Base-by-base conservation (phyloP, 2,113 vertebrate genomes). In the Gila orcuttii region DNA sequence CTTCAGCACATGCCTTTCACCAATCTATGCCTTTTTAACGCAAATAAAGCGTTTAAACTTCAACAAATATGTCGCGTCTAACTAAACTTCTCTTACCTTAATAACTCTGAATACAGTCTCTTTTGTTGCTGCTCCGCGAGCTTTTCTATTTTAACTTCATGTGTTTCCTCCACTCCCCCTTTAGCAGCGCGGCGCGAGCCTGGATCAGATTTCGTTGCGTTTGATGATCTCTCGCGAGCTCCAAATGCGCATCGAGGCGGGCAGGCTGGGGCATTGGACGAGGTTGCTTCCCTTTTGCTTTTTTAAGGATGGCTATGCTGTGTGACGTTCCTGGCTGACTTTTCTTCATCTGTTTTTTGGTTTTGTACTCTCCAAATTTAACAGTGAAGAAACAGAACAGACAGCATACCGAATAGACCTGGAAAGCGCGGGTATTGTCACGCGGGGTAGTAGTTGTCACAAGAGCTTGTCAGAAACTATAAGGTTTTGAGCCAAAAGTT, bases 121-220 rank as follows among this genome's bases (percentile, higher is more conserved):
- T 89, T 89, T 85, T 87, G 89, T 77, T 64, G 91, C 90, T 90
- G 90, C 86, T 93, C 90, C 92, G 90, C 88, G 75, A 90, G 92
- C 90, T 89, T 93, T 93, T 93, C 91, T 92, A 91, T 90, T 92
- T 88, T 92, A 93, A 94, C 91, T 93, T 92, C 86, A 86, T 85
- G 89, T 91, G 89, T 83, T 86, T 85, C 90, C 86, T 89, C 91
- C 92, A 93, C 93, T 91, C 93, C 92, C 93, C 90, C 90, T 93
- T 92, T 90, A 57, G 42, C 21, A 91, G 89, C 82, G 85, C 89
- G 91, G 89, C 82, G 85, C 89, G 91, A 88, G 84, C 55, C 9
- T 68, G 89, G 93, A 90, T 95, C 93, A 52, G 78, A 90, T 95
- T 95, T 94, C 94, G 92, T 89, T 90, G 87, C 89, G 88, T 86